Conservation (phyloP, 2,797 vertebrate species). For the Harpagifer antarcticus region DNA sequence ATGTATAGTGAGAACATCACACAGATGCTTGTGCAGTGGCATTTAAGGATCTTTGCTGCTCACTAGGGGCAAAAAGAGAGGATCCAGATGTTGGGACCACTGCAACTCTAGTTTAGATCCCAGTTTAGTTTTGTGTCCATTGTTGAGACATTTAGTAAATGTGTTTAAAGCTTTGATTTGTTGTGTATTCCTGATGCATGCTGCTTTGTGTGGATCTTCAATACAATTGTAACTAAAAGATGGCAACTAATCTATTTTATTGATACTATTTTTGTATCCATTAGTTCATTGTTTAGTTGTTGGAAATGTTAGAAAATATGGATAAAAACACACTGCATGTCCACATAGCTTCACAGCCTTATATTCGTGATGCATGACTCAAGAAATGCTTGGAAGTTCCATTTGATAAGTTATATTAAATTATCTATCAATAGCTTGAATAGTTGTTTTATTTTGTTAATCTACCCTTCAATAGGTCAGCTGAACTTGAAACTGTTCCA, state of each 20-base stretch:
- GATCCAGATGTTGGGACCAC: constrained; percentile 1
- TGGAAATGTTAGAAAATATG: constrained; percentile 3
- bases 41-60: constrained; percentile 32
- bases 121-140: not conserved
- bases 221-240: not conserved
- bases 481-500: not conserved
- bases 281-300: not conserved
- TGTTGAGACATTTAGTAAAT: constrained; percentile 1
- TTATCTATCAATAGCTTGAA: not conserved
- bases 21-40: constrained; percentile 31
- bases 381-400: not conserved
- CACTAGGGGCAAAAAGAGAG: not conserved
- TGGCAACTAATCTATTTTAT: not conserved
- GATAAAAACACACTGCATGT: not conserved
- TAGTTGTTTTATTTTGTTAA: not conserved
- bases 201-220: constrained; percentile 3
- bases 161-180: constrained; percentile 14
- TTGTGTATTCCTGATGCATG: constrained; percentile 7
- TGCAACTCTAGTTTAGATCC: constrained; percentile 6
- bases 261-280: not conserved
- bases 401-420: not conserved
- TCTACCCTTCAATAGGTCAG: not conserved
- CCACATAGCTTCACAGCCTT: not conserved
- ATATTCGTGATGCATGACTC: not conserved
- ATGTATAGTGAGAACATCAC: constrained; percentile 8